phyloP scores from a whole-genome alignment of 2,113 vertebrate species.

The Suncus etruscus region DNA sequence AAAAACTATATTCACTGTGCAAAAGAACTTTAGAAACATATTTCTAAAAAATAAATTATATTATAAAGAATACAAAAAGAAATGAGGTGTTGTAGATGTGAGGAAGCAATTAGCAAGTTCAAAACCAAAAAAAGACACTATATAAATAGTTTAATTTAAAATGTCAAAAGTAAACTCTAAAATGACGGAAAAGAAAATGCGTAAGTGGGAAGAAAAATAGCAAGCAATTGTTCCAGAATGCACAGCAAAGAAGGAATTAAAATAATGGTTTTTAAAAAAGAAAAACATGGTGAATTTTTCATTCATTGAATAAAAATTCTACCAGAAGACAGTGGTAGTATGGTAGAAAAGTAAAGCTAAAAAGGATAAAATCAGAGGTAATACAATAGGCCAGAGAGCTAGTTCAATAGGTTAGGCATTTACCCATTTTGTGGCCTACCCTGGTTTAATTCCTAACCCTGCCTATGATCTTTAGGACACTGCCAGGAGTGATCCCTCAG shows the following conservation, averaged over 20 bases:
- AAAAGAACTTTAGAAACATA: slow-evolving; percentile 6
- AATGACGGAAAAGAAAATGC: neutral
- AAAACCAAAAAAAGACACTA: neutral
- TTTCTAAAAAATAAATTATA: slow-evolving; percentile 24
- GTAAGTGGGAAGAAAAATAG: no score
- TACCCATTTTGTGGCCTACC: no score
- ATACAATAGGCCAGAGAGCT: no score
- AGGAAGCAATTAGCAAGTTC: neutral
- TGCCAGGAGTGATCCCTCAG: no score
- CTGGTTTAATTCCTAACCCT: no score
- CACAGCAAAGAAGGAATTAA: neutral
- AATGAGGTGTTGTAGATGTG: neutral
- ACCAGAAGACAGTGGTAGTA: neutral
- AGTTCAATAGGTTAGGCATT: no score
- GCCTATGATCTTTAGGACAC: no score
- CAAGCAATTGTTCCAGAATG: neutral
- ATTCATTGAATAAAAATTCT: neutral
- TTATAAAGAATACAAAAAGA: slow-evolving; percentile 11
- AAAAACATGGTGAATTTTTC: neutral
- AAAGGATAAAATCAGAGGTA: neutral
- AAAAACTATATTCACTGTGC: neutral
- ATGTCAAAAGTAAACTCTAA: slow-evolving; percentile 47
- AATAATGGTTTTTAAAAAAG: neutral
- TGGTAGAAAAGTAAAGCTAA: neutral
- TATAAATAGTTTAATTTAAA: slow-evolving; percentile 49